phyloP scores from a whole-genome alignment of 2,888 invertebrate species.

The Scaptomyza reducta region DNA sequence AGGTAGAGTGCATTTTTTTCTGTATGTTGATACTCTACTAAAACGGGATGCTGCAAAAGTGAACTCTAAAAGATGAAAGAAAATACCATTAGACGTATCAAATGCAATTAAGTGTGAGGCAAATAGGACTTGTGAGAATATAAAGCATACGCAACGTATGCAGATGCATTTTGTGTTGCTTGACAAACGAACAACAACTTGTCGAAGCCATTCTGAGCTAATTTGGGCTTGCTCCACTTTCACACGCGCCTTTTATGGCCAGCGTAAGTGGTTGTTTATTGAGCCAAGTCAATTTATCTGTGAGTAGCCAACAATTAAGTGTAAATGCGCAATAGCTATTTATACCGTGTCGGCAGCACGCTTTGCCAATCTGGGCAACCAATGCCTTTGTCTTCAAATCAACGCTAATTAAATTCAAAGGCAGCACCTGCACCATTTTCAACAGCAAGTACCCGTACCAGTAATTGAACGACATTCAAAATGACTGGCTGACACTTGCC shows the following conservation, averaged over 20 bases:
- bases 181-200: not conserved
- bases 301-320: conserved; percentile 56
- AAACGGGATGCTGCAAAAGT: conserved; percentile 15
- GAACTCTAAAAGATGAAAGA: conserved; percentile 29
- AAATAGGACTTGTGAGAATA: not conserved
- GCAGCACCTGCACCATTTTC: conserved; percentile 55
- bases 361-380: conserved; percentile 14
- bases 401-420: conserved; percentile 69
- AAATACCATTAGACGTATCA: conserved; percentile 17
- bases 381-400: conserved; percentile 32
- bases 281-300: conserved; percentile 44
- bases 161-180: not conserved
- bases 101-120: conserved; percentile 32
- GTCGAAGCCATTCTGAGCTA: conserved; percentile 22
- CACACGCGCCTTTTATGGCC: conserved; percentile 31
- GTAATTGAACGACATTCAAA: conserved; percentile 54
- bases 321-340: conserved; percentile 59
- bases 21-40: not conserved
- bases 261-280: conserved; percentile 54
- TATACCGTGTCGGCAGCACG: conserved; percentile 23
- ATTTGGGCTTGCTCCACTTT: conserved; percentile 8
- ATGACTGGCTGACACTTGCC: conserved; percentile 16
- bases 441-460: not conserved
- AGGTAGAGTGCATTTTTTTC: not conserved
- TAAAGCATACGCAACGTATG: conserved; percentile 21